Base-by-base conservation (phyloP, 2,113 vertebrate species). In the Halcyon senegalensis region DNA sequence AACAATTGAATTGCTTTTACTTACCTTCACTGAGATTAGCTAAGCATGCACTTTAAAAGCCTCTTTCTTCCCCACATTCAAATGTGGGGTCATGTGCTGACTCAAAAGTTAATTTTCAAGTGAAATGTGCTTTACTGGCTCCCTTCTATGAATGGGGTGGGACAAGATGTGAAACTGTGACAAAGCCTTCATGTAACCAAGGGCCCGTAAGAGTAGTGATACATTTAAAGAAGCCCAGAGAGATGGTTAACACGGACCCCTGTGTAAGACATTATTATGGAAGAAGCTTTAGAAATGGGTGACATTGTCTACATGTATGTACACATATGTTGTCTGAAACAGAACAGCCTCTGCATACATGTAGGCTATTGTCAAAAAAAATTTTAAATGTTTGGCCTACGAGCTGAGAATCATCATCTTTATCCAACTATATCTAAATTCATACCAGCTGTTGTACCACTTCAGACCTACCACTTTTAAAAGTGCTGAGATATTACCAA, bases 1-100 rank as follows among this genome's bases (percentile, higher is more conserved):
- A 91, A 92, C 64, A 75, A 70, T 70, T 92, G 43, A 77, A 74
- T 84, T 88, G 50, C 31, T 95, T 92, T 95, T 77, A 55, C 60
- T 92, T 89, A 28, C 37, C 67, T 84, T 17, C 30, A 7, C 25
- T 50, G 30, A 0, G 0, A 70, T 84, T 73, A 93, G 59, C 72
- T 81, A n/a, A 92, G 31, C 1, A 0, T 37, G 41, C 64, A 51
- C 23, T 90, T 88, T 51, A 16, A 70, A 67, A 68, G 37, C 23
- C 30, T 63, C 1, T 74, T 93, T 89, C 50, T 84, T 81, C 33
- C 24, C 33, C 21, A 6, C 28, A 16, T 64, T 83, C 56, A 44
- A 85, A 66, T 21, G 18, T 30, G 27, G 17, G 4, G 24, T 91
- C 37, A 31, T 1, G 1, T 39, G 74, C 37, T 74, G 44, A 74